phyloP scores from a whole-genome alignment of 2,888 invertebrate genomes.

The Tetrapedia diversipes region DNA sequence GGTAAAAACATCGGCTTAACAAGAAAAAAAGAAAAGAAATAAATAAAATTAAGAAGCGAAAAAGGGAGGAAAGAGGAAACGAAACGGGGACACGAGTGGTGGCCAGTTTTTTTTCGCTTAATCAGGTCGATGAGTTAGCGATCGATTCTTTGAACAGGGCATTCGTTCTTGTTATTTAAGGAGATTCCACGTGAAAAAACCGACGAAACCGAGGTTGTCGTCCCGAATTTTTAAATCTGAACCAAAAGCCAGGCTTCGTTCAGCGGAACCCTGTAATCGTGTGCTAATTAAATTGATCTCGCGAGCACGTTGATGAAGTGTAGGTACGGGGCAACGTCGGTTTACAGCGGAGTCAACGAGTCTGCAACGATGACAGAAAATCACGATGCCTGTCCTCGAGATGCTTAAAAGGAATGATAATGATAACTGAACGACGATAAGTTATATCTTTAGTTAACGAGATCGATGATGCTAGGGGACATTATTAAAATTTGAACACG shows the following conservation, averaged over 20 bases:
- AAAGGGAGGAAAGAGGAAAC: background rate
- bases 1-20: constrained; percentile 83
- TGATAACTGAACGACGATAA: too few relatives aligned
- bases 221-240: constrained; percentile 11
- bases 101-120: constrained; percentile 2
- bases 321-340: too few relatives aligned
- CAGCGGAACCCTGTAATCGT: background rate
- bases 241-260: background rate
- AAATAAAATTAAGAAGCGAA: too few relatives aligned
- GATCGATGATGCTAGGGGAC: too few relatives aligned
- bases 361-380: background rate
- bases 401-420: too few relatives aligned
- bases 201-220: constrained; percentile 15
- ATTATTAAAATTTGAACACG: too few relatives aligned
- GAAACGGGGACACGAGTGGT: background rate
- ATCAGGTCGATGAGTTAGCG: constrained; percentile 40
- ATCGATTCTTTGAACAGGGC: constrained; percentile 20
- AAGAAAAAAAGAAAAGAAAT: too few relatives aligned
- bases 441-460: too few relatives aligned
- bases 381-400: too few relatives aligned
- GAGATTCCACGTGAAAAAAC: constrained; percentile 18
- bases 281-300: constrained; percentile 14
- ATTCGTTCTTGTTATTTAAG: constrained; percentile 23
- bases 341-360: background rate
- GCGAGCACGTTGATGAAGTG: background rate